Conservation (phyloP, 1,140 invertebrate genomes). For the Anastrepha obliqua region DNA sequence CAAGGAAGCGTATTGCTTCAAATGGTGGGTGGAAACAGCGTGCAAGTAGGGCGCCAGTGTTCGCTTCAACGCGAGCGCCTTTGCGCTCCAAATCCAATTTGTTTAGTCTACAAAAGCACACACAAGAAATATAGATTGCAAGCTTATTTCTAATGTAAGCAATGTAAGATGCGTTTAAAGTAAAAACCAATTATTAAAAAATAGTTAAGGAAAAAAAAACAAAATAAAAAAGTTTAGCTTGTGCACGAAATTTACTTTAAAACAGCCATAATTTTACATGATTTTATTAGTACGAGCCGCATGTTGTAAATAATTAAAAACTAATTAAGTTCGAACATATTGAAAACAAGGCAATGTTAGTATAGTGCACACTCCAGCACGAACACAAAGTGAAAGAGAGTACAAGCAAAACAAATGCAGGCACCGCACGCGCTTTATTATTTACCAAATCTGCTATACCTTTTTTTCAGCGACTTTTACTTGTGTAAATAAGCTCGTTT, state of each 20-base stretch:
- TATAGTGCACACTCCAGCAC: neutral
- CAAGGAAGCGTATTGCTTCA: constrained; percentile 10
- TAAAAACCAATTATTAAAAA: too few relatives aligned
- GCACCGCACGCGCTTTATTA: neutral
- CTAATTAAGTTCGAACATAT: constrained; percentile 45
- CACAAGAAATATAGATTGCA: neutral
- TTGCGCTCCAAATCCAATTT: neutral
- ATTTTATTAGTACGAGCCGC: constrained; percentile 51
- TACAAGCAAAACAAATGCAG: neutral
- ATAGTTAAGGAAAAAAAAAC: neutral
- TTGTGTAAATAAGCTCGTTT: neutral
- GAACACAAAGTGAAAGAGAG: neutral
- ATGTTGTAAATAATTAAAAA: constrained; percentile 51
- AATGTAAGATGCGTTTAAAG: neutral
- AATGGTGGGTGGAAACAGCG: constrained; percentile 21
- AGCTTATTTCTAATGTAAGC: constrained; percentile 14
- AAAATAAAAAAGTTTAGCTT: neutral
- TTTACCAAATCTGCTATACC: neutral
- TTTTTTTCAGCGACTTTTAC: constrained; percentile 2
- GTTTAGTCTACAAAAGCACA: neutral
- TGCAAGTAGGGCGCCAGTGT: constrained; percentile 12
- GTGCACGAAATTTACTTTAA: constrained; percentile 21
- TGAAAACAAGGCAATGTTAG: neutral
- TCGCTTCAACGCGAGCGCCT: neutral
- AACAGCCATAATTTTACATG: constrained; percentile 33